A percentile compares a stretch with the other conserved stretches of the same genome.
Evolutionary conservation across 2,113 vertebrate genomes (phyloP).

Genomic region (Nanorana parkeri): DNA sequence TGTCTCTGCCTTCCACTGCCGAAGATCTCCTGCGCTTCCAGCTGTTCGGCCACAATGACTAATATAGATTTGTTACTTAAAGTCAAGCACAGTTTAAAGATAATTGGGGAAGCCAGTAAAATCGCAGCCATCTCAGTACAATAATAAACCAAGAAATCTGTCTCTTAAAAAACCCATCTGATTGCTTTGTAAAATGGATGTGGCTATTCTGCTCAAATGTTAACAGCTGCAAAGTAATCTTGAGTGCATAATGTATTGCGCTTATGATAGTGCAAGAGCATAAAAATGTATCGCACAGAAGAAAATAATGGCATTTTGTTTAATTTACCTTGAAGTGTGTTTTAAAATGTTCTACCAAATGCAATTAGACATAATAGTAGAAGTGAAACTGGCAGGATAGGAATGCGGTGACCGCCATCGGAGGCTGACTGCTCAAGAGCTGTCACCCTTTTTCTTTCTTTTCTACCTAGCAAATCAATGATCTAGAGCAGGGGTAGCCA

Average conservation of each 20-base stretch:
- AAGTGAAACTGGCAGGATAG: too few species aligned
- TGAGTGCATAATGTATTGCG: background rate
- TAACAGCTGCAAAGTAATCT: background rate
- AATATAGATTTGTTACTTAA: conserved; percentile 22
- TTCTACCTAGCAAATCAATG: too few species aligned
- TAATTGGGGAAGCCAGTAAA: conserved; percentile 40
- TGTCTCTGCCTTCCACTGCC: background rate
- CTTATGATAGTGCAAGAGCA: background rate
- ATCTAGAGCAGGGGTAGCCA: too few species aligned
- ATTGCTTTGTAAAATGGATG: background rate
- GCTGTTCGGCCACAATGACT: conserved; percentile 17
- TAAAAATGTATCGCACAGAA: too few species aligned
- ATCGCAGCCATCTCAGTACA: background rate
- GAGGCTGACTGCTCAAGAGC: too few species aligned
- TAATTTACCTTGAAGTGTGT: too few species aligned
- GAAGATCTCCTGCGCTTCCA: conserved; percentile 7
- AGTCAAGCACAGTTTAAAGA: conserved; percentile 12
- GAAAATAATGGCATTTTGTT: too few species aligned
- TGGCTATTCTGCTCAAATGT: conserved; percentile 4
- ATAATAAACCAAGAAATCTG: background rate
- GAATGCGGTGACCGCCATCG: too few species aligned
- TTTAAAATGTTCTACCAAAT: too few species aligned
- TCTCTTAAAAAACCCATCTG: background rate
- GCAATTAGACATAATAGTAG: too few species aligned
- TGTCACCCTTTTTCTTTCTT: too few species aligned